Percentiles rank a stretch among this genome's conserved stretches.
These are phyloP conservation scores for Artibeus lituratus DNA, from an alignment of 2,797 vertebrate species.

Conservation along the genomic window DNA sequence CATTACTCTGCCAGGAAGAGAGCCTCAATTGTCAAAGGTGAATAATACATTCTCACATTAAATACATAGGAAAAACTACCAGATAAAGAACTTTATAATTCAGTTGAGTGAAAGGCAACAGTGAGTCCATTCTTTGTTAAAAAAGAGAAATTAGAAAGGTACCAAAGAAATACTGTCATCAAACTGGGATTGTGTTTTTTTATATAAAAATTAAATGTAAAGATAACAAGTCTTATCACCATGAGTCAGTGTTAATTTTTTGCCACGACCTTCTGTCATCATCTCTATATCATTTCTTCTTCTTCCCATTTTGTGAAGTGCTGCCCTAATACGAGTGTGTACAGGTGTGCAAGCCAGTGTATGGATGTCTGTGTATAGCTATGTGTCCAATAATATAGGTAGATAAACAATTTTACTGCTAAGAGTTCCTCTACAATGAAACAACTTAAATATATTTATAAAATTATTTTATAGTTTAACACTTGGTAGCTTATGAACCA, in stretches of 20 bases:
- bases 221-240: background rate
- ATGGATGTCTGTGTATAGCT: background rate
- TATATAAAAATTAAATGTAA: background rate
- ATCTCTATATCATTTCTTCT: background rate
- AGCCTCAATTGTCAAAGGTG: background rate
- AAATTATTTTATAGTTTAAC: background rate
- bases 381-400: background rate
- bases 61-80: background rate
- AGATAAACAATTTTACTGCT: background rate
- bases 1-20: background rate
- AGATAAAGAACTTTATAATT: conserved; percentile 8
- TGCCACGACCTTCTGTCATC: background rate
- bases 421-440: conserved; percentile 5
- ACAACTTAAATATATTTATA: background rate
- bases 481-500: background rate
- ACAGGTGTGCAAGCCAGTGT: background rate
- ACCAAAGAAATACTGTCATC: background rate
- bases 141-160: background rate
- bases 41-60: background rate
- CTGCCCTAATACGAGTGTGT: background rate
- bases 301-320: background rate
- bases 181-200: background rate
- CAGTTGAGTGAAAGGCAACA: background rate
- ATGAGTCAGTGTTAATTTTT: background rate
- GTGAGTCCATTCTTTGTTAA: background rate